Evolutionary conservation across 1,140 invertebrate genomes (phyloP), one percentile per base, ranked within the genome.

Genomic region (Neodiprion pinetum): DNA sequence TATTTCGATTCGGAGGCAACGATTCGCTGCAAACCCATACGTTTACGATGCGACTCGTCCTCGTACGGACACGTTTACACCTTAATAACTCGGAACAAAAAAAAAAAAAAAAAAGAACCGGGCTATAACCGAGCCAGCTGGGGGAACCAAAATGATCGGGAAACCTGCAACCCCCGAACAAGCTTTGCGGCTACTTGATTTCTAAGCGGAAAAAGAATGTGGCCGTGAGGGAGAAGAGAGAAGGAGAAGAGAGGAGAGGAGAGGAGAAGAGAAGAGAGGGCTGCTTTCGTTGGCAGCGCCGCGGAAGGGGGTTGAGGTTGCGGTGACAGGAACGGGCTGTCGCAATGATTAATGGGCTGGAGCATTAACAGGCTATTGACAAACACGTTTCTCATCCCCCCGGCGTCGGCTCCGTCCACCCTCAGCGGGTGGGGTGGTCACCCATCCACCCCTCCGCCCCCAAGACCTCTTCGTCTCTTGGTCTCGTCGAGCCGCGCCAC

Each of bases 331-430:
- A 84, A 75, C 80, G 81, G 80, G 71, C 81, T 79, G 80, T 81
- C 81, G 80, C 82, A 88, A 88, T 88, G 87, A 88, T 88, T 88
- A 88, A 88, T 88, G 86, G 85, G 85, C 88, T 87, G 87, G 83
- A 79, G 85, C 87, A 88, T 88, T 88, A 88, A 87, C 86, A 84
- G 82, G 81, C 86, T 85, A 88, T 88, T 88, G 86, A 88, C 86
- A 88, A 88, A 86, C 87, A 86, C 83, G 84, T 84, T 85, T 80
- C 82, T 83, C 82, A 81, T 80, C 78, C 66, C 70, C 50, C 66
- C 14, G 40, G 7, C 49, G 23, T 23, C 68, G 49, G 28, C 14
- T 61, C 14, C 14, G 11, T 69, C 48, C 17, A 66, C 48, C 74
- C 50, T 75, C 67, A 8, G 70, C 17, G 14, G n/a, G 14, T 48